These are phyloP conservation scores for Nerophis lumbriciformis DNA, from an alignment of 2,113 vertebrate genomes.

Conservation along the genomic window DNA sequence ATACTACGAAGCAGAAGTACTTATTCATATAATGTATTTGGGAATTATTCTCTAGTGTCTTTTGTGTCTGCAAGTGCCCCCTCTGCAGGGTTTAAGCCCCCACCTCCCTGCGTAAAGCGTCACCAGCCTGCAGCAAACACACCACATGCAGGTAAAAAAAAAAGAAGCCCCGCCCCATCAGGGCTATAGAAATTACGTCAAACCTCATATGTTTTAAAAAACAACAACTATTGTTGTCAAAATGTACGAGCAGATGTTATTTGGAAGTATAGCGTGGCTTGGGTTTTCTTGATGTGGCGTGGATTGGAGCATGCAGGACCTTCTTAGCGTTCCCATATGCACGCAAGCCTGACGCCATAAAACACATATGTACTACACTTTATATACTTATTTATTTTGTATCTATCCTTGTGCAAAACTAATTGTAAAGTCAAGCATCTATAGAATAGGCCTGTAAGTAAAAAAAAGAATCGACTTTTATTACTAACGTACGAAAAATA, in stretches of 20 bases:
- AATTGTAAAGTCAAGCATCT: background rate
- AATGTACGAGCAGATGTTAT: constrained; percentile 69
- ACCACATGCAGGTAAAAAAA: constrained; percentile 39
- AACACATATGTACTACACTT: constrained; percentile 38
- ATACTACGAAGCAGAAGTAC: background rate
- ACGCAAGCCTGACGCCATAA: constrained; percentile 45
- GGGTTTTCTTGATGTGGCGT: constrained; percentile 47
- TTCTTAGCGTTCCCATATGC: constrained; percentile 2
- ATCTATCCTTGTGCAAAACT: background rate
- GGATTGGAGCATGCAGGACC: constrained; percentile 22
- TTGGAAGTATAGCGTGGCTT: constrained; percentile 73
- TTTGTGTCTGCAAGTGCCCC: background rate
- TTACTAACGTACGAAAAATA: too few relatives aligned
- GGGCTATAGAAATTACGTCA: constrained; percentile 34
- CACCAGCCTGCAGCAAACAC: constrained; percentile 35
- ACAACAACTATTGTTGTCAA: constrained; percentile 68
- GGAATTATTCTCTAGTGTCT: background rate
- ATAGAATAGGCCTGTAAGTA: too few relatives aligned
- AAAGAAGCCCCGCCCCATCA: constrained; percentile 8
- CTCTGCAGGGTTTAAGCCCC: constrained; percentile 1
- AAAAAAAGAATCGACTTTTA: too few relatives aligned
- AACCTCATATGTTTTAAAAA: constrained; percentile 43
- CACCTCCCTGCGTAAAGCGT: constrained; percentile 20
- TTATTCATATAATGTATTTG: background rate
- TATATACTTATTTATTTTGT: background rate